These are phyloP conservation scores for Caenorhabditis inopinata DNA, from an alignment of 1,140 invertebrate species.

Conservation along the genomic window DNA sequence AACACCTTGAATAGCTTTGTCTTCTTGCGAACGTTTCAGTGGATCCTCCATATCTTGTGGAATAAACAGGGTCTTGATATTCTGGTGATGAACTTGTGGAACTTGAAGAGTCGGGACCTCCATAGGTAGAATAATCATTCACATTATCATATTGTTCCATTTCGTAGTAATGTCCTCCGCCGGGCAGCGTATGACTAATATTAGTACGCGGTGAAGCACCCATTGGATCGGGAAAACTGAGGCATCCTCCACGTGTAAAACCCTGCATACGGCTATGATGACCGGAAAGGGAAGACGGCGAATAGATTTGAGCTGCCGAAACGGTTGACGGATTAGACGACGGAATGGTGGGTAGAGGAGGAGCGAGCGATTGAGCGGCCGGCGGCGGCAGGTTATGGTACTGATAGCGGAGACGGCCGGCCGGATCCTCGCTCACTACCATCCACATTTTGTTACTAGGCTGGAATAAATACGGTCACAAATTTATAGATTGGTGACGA, in stretches of 20 bases:
- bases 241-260: slow-evolving; percentile 20
- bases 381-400: slow-evolving; percentile 16
- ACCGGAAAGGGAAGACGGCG: background rate
- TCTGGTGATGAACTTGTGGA: background rate
- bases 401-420: slow-evolving; percentile 39
- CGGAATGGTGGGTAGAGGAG: background rate
- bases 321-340: slow-evolving; percentile 19
- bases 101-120: slow-evolving; percentile 8
- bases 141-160: slow-evolving; percentile 28
- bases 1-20: background rate
- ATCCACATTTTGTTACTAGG: slow-evolving; percentile 28
- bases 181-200: background rate
- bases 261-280: slow-evolving; percentile 14
- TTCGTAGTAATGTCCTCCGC: background rate
- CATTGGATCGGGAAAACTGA: slow-evolving; percentile 9
- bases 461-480: background rate
- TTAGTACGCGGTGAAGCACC: background rate
- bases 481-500: too few relatives aligned
- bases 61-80: slow-evolving; percentile 11
- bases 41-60: background rate
- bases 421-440: slow-evolving; percentile 40
- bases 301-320: slow-evolving; percentile 11
- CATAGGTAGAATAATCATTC: slow-evolving; percentile 18
- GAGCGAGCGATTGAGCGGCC: background rate
- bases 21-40: background rate